Percentiles rank a stretch among this genome's conserved stretches.
Evolutionary conservation across 2,888 invertebrate species (phyloP).

Genomic region (Drosophila multiciliata): DNA sequence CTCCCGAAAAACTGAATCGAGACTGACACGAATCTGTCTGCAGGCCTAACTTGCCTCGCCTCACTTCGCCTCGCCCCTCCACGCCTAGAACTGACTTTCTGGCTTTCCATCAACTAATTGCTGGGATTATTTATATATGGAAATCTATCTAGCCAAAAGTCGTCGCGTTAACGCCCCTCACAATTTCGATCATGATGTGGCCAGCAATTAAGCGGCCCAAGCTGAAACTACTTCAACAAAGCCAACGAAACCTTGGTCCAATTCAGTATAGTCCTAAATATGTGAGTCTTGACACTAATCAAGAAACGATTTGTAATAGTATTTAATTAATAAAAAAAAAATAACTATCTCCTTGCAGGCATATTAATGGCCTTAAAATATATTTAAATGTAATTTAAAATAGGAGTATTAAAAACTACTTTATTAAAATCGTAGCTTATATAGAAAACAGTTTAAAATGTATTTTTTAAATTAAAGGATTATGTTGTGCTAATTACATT

Average conservation of each 20-base stretch:
- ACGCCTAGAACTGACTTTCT: slow-evolving; percentile 37
- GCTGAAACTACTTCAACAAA: slow-evolving; percentile 4
- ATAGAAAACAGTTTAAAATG: no score
- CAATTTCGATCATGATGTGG: slow-evolving; percentile 35
- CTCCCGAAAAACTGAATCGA: slow-evolving; percentile 21
- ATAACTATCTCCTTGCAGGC: neutral
- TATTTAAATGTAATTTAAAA: neutral
- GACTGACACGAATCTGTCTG: slow-evolving; percentile 48
- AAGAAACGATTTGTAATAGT: slow-evolving; percentile 4
- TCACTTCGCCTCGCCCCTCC: slow-evolving; percentile 6
- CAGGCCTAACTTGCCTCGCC: slow-evolving; percentile 9
- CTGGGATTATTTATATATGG: slow-evolving; percentile 70
- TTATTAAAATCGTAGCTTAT: neutral
- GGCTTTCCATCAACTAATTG: slow-evolving; percentile 60
- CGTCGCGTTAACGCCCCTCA: slow-evolving; percentile 57
- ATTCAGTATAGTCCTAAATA: slow-evolving; percentile 1
- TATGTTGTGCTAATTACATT: neutral
- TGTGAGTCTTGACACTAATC: slow-evolving; percentile 8
- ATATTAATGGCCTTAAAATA: neutral
- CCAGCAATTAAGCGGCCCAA: slow-evolving; percentile 38
- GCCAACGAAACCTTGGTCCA: neutral
- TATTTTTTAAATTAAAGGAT: no score
- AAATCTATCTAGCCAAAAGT: slow-evolving; percentile 66
- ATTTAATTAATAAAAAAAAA: neutral
- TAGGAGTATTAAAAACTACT: neutral